A percentile compares a stretch with the other conserved stretches of the same genome.
phyloP scores from a whole-genome alignment of 2,888 invertebrate genomes.

The Pachycephus smyrnensis region DNA sequence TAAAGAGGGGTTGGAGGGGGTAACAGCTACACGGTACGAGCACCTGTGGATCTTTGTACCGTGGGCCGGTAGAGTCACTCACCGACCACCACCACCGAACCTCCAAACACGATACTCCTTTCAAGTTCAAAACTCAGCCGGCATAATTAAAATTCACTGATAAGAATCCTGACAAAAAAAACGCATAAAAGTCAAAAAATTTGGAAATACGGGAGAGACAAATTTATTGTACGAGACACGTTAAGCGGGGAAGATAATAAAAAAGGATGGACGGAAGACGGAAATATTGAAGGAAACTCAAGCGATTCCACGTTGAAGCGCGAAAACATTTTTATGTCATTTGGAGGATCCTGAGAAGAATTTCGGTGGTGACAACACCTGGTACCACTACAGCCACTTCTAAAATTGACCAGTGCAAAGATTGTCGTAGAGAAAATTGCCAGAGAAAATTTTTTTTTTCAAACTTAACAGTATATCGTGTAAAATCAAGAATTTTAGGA shows the following conservation, averaged over 20 bases:
- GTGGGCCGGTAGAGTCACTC: constrained; percentile 64
- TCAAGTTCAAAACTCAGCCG: constrained; percentile 1
- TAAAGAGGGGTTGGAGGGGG: constrained; percentile 47
- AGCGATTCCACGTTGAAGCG: background rate
- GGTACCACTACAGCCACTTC: background rate
- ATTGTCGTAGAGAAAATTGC: background rate
- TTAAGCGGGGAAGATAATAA: background rate
- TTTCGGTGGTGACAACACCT: constrained; percentile 2
- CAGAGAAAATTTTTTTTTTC: background rate
- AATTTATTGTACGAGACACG: background rate
- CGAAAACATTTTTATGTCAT: background rate
- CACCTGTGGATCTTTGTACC: constrained; percentile 65
- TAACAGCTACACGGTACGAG: constrained; percentile 55
- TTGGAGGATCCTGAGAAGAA: background rate
- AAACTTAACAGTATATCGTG: background rate
- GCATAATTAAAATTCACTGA: background rate
- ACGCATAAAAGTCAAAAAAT: background rate
- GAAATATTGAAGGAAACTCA: background rate
- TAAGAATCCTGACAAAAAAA: background rate
- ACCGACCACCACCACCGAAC: constrained; percentile 65
- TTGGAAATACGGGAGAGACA: background rate
- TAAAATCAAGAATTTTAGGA: background rate
- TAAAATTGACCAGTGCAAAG: background rate
- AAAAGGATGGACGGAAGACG: background rate
- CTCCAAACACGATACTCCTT: constrained; percentile 41